Percentiles rank a stretch among this genome's conserved stretches.
Conservation (phyloP, 2,113 vertebrate species). For the Toxotes jaculatrix region DNA sequence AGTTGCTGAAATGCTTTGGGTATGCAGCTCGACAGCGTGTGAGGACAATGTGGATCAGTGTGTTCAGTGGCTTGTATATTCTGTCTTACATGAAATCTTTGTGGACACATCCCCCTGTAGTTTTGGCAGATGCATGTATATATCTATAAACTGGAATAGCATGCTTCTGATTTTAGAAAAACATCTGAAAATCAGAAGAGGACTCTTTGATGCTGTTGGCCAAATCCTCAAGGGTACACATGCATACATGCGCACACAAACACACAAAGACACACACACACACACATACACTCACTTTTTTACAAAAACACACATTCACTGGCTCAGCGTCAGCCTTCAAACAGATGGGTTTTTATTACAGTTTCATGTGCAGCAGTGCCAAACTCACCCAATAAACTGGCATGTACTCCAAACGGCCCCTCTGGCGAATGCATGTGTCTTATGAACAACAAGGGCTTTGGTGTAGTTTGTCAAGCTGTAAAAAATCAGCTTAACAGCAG, state of each 20-base stretch:
- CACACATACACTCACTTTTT: neutral
- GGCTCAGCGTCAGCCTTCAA: constrained; percentile 62
- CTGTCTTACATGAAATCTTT: neutral
- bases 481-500: constrained; percentile 43
- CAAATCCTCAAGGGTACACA: constrained; percentile 2
- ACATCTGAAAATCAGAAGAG: constrained; percentile 7
- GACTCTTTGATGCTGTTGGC: neutral
- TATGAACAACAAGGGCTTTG: constrained; percentile 63
- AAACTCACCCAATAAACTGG: constrained; percentile 68
- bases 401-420: constrained; percentile 60
- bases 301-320: constrained; percentile 8
- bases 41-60: neutral
- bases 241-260: constrained; percentile 6
- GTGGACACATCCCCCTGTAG: neutral
- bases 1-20: constrained; percentile 24
- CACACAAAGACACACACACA: neutral
- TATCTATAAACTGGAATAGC: neutral
- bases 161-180: constrained; percentile 2
- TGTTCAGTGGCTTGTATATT: neutral
- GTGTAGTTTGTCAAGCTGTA: constrained; percentile 54
- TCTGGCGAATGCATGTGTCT: constrained; percentile 62
- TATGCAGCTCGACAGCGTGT: neutral
- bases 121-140: neutral
- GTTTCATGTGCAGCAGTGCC: constrained; percentile 74
- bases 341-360: constrained; percentile 82